Evolutionary conservation across 2,113 vertebrate species (phyloP).

Genomic region (Pongo pygmaeus): DNA sequence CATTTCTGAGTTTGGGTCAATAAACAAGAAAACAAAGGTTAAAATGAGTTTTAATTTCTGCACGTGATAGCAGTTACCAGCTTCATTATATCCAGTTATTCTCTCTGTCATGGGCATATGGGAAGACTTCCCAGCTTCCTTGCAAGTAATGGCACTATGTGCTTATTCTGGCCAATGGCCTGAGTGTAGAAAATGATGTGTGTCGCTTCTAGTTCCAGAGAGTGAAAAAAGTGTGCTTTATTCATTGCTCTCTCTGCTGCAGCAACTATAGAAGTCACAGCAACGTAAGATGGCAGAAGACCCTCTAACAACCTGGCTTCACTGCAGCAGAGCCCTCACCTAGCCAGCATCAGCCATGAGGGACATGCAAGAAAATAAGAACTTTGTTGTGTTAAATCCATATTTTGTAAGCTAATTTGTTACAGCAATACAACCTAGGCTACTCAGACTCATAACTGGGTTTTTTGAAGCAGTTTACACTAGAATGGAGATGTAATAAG

Average conservation of each 20-base stretch:
- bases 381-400: neutral
- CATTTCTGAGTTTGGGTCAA: neutral
- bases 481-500: neutral
- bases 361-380: neutral
- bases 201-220: neutral
- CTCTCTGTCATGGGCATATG: neutral
- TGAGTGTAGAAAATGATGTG: neutral
- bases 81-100: neutral
- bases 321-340: neutral
- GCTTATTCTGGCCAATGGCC: neutral
- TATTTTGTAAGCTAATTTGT: neutral
- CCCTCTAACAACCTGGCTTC: neutral
- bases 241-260: neutral
- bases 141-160: neutral
- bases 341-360: neutral
- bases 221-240: neutral
- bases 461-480: neutral
- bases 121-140: neutral
- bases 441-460: neutral
- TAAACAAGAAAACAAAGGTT: neutral
- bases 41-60: neutral
- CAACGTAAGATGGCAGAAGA: neutral
- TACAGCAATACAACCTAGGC: neutral
- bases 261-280: neutral
- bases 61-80: neutral